A percentile compares a stretch with the other conserved stretches of the same genome.
These are phyloP conservation scores for Cynodonichthys magdalenae DNA, from an alignment of 2,797 vertebrate species.

Conservation along the genomic window DNA sequence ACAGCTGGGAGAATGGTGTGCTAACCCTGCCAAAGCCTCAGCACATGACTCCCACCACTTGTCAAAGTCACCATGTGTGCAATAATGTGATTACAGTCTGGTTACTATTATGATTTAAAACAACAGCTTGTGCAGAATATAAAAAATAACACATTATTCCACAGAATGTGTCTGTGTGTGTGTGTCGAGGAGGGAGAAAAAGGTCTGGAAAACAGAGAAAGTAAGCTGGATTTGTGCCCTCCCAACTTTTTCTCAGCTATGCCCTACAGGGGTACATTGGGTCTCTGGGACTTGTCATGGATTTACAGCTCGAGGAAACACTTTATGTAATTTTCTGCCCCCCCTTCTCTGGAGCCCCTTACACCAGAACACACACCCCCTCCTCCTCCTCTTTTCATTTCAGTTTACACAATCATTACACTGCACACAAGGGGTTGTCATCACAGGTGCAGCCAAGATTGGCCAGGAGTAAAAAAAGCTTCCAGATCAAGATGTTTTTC, in stretches of 20 bases:
- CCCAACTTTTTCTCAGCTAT: constrained; percentile 43
- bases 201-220: constrained; percentile 63
- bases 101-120: constrained; percentile 99
- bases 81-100: constrained; percentile 98
- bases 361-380: constrained; percentile 52
- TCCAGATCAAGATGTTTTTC: constrained; percentile 80
- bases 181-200: constrained; percentile 40
- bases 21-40: constrained; percentile 92
- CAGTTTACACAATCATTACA: constrained; percentile 80
- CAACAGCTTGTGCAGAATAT: constrained; percentile 90
- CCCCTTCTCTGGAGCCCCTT: constrained; percentile 55
- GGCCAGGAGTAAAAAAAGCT: constrained; percentile 74
- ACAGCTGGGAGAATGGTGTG: constrained; percentile 93
- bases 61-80: constrained; percentile 95
- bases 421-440: constrained; percentile 81
- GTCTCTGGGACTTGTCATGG: constrained; percentile 71
- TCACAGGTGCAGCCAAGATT: constrained; percentile 83
- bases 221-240: constrained; percentile 48
- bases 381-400: too few species aligned
- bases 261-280: constrained; percentile 61
- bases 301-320: constrained; percentile 70
- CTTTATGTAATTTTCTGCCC: constrained; percentile 68
- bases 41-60: constrained; percentile 93
- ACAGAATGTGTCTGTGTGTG: constrained; percentile 57
- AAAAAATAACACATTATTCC: constrained; percentile 87